These are phyloP conservation scores for Probaryconus sp. DNA, from an alignment of 1,140 invertebrate genomes.

Conservation along the genomic window DNA sequence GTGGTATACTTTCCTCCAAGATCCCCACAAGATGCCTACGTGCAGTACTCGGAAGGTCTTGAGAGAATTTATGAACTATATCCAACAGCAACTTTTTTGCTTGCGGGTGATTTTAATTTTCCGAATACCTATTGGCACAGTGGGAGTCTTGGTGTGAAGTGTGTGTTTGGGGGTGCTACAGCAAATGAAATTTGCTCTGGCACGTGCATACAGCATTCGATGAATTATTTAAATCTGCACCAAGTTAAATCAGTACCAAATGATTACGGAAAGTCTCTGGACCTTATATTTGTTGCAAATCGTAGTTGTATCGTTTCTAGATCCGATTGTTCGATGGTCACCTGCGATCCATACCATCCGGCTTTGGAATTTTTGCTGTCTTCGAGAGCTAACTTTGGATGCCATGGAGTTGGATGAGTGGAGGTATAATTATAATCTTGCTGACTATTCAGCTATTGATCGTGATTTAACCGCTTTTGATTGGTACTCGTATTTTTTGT, in stretches of 20 bases:
- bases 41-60: too few relatives aligned
- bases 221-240: conserved; percentile 14
- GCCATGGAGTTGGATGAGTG: background rate
- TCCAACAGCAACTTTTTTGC: too few relatives aligned
- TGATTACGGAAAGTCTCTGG: background rate
- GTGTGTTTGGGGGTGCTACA: background rate
- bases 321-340: background rate
- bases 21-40: too few relatives aligned
- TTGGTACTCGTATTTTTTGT: too few relatives aligned
- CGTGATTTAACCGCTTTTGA: too few relatives aligned
- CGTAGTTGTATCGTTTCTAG: background rate
- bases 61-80: too few relatives aligned
- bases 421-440: conserved; percentile 2
- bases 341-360: conserved; percentile 1
- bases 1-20: too few relatives aligned
- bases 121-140: conserved; percentile 1
- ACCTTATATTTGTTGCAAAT: conserved; percentile 5
- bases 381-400: background rate
- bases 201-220: background rate
- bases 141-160: background rate
- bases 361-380: conserved; percentile 1
- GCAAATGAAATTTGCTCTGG: background rate
- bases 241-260: background rate
- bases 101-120: conserved; percentile 18
- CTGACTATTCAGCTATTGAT: too few relatives aligned